Conservation (phyloP, 2,113 vertebrate species). For the Glaucomys volans region DNA sequence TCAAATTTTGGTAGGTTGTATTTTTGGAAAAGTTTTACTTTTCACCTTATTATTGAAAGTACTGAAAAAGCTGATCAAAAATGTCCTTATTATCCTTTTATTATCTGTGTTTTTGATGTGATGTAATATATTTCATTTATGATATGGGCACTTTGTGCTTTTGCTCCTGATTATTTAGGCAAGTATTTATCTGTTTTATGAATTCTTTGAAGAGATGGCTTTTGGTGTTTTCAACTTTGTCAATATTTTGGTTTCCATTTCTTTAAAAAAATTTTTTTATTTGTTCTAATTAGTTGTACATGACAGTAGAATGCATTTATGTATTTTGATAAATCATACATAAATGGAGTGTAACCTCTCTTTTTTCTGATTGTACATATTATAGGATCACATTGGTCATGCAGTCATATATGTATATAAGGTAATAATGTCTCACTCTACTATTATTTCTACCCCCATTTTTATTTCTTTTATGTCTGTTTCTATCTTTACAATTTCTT, state of each 20-base stretch:
- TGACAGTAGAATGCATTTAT: too few species aligned
- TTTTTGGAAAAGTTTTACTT: neutral
- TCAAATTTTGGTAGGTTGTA: neutral
- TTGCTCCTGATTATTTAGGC: neutral
- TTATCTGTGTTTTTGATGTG: neutral
- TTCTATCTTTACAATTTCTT: neutral
- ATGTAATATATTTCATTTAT: neutral
- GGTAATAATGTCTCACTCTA: too few species aligned
- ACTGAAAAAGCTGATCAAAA: neutral
- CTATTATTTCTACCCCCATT: neutral
- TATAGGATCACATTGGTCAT: too few species aligned
- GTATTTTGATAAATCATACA: too few species aligned
- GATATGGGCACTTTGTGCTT: neutral
- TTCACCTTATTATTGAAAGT: neutral
- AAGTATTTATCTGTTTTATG: neutral
- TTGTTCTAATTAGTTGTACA: too few species aligned
- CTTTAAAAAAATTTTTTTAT: too few species aligned
- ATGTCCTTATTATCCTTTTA: neutral
- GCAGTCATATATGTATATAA: too few species aligned
- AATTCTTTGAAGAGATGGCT: neutral
- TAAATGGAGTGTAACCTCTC: too few species aligned
- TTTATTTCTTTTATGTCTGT: neutral
- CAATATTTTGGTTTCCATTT: neutral
- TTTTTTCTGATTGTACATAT: too few species aligned
- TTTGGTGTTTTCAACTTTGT: neutral